Evolutionary conservation across 1,140 invertebrate species (phyloP).

Genomic region (Ceratina japonica): DNA sequence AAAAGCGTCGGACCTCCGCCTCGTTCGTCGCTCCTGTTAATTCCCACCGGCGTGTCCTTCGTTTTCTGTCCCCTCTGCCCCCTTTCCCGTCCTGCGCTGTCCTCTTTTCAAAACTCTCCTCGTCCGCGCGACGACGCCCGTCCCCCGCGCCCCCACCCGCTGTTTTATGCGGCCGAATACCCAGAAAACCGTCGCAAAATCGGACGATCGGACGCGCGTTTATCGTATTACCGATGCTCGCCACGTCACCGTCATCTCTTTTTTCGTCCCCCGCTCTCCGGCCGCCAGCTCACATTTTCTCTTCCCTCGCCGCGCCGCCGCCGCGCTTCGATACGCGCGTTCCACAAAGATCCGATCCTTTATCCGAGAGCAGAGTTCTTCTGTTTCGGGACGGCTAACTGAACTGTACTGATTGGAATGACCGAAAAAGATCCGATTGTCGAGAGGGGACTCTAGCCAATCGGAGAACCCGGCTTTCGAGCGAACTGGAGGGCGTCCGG

Average conservation of each 20-base stretch:
- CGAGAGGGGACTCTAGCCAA: not conserved
- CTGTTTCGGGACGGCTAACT: not conserved
- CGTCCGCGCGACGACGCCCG: slow-evolving; percentile 39
- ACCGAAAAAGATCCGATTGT: slow-evolving; percentile 45
- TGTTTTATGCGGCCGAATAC: slow-evolving; percentile 57
- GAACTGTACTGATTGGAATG: slow-evolving; percentile 17
- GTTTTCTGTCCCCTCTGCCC: slow-evolving; percentile 27
- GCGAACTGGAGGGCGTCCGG: slow-evolving; percentile 1
- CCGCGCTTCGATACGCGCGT: not conserved
- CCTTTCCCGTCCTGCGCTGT: not conserved
- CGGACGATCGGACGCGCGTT: slow-evolving; percentile 59
- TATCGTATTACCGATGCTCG: slow-evolving; percentile 66
- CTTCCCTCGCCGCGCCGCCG: not conserved
- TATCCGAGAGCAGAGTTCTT: not conserved
- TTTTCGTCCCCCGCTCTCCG: slow-evolving; percentile 6
- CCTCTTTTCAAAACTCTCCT: slow-evolving; percentile 49
- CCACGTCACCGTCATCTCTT: slow-evolving; percentile 31
- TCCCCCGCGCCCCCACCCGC: slow-evolving; percentile 20
- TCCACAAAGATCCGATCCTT: not conserved
- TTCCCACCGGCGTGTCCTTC: slow-evolving; percentile 67
- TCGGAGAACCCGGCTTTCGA: not conserved
- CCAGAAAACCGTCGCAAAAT: slow-evolving; percentile 68
- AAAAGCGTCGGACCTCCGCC: slow-evolving; percentile 67
- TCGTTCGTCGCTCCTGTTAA: slow-evolving; percentile 67
- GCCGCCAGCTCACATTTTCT: not conserved